Percentiles rank a stretch among this genome's conserved stretches.
phyloP scores from a whole-genome alignment of 2,888 invertebrate genomes.

The Lasioglossum oenotherae region DNA sequence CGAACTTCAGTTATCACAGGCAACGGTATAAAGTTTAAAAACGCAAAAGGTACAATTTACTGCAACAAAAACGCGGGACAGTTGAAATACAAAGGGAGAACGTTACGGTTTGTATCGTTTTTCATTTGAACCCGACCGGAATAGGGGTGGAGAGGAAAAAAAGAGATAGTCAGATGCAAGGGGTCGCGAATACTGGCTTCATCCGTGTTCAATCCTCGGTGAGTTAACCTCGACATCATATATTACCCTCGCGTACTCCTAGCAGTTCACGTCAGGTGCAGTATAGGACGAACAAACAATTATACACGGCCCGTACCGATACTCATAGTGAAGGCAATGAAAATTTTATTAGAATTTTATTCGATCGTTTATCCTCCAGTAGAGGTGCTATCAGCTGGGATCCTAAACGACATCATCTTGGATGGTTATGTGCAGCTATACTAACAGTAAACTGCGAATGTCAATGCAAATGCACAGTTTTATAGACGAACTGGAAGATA shows the following conservation, averaged over 20 bases:
- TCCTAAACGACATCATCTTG: neutral
- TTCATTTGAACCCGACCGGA: constrained; percentile 28
- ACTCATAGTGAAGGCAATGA: neutral
- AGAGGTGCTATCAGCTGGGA: neutral
- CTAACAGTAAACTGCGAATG: neutral
- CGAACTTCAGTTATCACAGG: neutral
- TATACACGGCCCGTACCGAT: neutral
- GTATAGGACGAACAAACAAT: constrained; percentile 2
- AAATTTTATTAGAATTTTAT: neutral
- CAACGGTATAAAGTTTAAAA: neutral
- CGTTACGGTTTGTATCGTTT: constrained; percentile 33
- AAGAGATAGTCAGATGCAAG: constrained; percentile 21
- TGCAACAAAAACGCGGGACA: neutral
- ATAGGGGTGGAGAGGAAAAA: neutral
- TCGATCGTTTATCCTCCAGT: neutral
- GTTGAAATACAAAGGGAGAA: constrained; percentile 34
- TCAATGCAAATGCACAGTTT: neutral
- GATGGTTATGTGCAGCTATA: neutral
- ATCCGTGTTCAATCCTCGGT: constrained; percentile 34
- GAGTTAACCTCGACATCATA: constrained; percentile 26
- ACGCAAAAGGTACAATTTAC: neutral
- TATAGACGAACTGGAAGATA: neutral
- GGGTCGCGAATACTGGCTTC: constrained; percentile 37
- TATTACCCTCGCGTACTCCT: neutral
- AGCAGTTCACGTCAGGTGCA: neutral